Percentiles rank a stretch among this genome's conserved stretches.
phyloP scores from a whole-genome alignment of 2,888 invertebrate species.

The Deilephila porcellus region DNA sequence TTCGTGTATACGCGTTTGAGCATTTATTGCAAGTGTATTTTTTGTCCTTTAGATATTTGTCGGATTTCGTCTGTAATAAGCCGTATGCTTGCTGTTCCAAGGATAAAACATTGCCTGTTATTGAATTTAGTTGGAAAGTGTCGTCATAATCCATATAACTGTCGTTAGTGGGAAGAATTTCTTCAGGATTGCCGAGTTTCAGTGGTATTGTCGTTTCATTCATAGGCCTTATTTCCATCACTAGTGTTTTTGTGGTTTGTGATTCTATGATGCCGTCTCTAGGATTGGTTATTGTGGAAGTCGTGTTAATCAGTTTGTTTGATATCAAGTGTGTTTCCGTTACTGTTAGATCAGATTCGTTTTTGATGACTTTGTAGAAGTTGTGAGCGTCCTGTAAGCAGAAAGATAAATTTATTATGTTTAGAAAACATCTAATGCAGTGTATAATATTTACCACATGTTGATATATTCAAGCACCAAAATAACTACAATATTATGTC shows the following conservation, averaged over 20 bases:
- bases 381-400: constrained; percentile 35
- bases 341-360: constrained; percentile 64
- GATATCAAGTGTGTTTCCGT: constrained; percentile 76
- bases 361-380: constrained; percentile 58
- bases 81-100: constrained; percentile 76
- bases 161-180: constrained; percentile 65
- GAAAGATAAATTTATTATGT: neutral
- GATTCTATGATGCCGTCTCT: constrained; percentile 66
- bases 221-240: constrained; percentile 75
- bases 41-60: constrained; percentile 40
- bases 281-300: constrained; percentile 67
- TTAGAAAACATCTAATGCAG: no score
- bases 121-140: constrained; percentile 74
- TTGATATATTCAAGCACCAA: no score
- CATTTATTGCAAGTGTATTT: constrained; percentile 62
- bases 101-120: constrained; percentile 72
- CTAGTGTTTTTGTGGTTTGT: constrained; percentile 68
- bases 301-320: constrained; percentile 71
- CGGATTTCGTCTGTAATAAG: constrained; percentile 61
- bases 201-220: constrained; percentile 42
- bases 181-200: constrained; percentile 66
- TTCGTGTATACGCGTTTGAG: constrained; percentile 56
- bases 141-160: constrained; percentile 55
- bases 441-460: no score
- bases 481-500: no score